Evolutionary conservation across 2,888 invertebrate species (phyloP), one percentile per base, ranked within the genome.

Genomic region (Tribolium freemani): DNA sequence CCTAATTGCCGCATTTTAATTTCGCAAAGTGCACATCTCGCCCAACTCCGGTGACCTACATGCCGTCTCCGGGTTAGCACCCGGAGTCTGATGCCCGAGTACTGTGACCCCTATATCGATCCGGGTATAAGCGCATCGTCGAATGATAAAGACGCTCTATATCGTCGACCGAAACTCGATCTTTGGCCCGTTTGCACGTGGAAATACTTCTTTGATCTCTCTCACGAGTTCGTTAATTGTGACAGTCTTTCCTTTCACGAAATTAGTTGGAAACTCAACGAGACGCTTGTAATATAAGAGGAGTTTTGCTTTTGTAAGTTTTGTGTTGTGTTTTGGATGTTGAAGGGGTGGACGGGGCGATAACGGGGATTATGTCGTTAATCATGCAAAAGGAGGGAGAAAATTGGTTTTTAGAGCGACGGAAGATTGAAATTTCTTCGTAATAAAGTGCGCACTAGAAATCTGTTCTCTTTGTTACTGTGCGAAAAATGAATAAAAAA

Each of bases 71-170:
- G 78, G 78, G 76, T 76, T 76, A 76, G 77, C 58, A 68, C 68
- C 72, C 68, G 69, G 66, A 60, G 67, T 67, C 30, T 57, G 67
- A 10, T 44, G 53, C 66, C 66, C 54, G 73, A 80, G 82, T 81
- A 76, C 81, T 81, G 81, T 82, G 83, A 83, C 83, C 83, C 80
- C 78, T 70, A 78, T 82, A 83, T 83, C 82, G 83, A 83, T 82
- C 81, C 64, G 45, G 20, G 58, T 5, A 16, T 16, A 16, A 21
- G 64, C 63, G 44, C 58, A 68, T 58, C 58, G 10, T 45, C 10
- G 51, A 69, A 60, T 60, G 69, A 69, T 69, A 69, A 69, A 50
- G 63, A 63, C 30, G 26, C 54, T n/a, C 16, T 54, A 9, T 30
- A 57, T 57, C 44, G 60, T 30, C 61, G 61, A 57, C 6, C 46